A percentile compares a stretch with the other conserved stretches of the same genome.
Evolutionary conservation across 1,140 invertebrate genomes (phyloP).

Genomic region (Rhizoglyphus robini): DNA sequence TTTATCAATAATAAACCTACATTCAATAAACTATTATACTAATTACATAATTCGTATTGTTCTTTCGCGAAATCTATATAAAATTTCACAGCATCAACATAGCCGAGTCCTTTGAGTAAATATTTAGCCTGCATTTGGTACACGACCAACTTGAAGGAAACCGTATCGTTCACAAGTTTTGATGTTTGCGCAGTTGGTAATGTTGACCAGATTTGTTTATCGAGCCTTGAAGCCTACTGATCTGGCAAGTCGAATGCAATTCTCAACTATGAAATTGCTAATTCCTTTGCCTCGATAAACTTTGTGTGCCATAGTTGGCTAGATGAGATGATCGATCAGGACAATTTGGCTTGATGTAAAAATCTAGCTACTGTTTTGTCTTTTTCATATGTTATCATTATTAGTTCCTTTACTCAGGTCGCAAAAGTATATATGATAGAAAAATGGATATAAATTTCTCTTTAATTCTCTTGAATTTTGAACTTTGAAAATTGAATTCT

Average conservation of each 20-base stretch:
- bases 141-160: constrained; percentile 27
- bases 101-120: constrained; percentile 22
- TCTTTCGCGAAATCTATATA: constrained; percentile 20
- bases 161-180: constrained; percentile 27
- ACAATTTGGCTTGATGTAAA: constrained; percentile 31
- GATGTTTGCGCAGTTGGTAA: constrained; percentile 25
- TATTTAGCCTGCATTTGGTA: constrained; percentile 29
- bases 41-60: no score
- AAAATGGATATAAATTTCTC: no score
- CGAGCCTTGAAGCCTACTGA: constrained; percentile 21
- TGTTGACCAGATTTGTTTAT: constrained; percentile 30
- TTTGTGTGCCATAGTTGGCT: constrained; percentile 8
- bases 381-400: no score
- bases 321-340: constrained; percentile 24
- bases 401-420: no score
- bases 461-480: no score
- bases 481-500: no score
- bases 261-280: constrained; percentile 23
- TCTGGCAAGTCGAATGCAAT: not conserved
- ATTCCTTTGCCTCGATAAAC: constrained; percentile 25
- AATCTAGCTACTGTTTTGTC: no score
- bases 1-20: no score
- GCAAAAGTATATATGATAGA: no score
- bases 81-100: constrained; percentile 24
- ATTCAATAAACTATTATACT: no score